phyloP scores from a whole-genome alignment of 2,113 vertebrate species.

The Emydura subglobosa region DNA sequence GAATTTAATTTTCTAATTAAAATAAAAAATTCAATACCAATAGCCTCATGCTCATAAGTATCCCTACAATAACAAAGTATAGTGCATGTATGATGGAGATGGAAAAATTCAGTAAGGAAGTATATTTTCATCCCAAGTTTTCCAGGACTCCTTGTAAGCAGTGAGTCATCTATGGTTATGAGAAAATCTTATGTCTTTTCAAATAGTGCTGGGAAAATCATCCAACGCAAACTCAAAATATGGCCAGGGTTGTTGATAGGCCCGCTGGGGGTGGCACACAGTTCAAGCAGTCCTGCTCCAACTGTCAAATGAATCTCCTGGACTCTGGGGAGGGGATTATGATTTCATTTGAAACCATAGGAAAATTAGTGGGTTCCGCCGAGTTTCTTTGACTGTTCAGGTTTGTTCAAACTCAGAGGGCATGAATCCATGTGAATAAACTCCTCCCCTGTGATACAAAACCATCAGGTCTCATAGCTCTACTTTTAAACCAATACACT shows the following conservation, averaged over 20 bases:
- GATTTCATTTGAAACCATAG: neutral
- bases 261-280: neutral
- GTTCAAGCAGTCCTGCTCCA: neutral
- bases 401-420: neutral
- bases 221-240: neutral
- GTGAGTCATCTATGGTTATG: neutral
- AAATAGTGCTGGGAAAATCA: neutral
- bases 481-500: conserved; percentile 26
- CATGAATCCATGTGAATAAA: conserved; percentile 15
- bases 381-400: neutral
- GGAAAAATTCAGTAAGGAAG: neutral
- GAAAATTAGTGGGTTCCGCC: neutral
- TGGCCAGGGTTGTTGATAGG: neutral
- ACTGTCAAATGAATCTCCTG: neutral
- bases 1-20: neutral
- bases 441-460: conserved; percentile 7
- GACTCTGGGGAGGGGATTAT: neutral
- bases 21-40: neutral
- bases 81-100: neutral
- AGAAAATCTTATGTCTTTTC: neutral
- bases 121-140: neutral
- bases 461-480: neutral
- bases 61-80: neutral
- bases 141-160: neutral
- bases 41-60: neutral